Evolutionary conservation across 2,797 vertebrate genomes (phyloP), one percentile per base, ranked within the genome.

Genomic region (Tympanoctomys barrerae): DNA sequence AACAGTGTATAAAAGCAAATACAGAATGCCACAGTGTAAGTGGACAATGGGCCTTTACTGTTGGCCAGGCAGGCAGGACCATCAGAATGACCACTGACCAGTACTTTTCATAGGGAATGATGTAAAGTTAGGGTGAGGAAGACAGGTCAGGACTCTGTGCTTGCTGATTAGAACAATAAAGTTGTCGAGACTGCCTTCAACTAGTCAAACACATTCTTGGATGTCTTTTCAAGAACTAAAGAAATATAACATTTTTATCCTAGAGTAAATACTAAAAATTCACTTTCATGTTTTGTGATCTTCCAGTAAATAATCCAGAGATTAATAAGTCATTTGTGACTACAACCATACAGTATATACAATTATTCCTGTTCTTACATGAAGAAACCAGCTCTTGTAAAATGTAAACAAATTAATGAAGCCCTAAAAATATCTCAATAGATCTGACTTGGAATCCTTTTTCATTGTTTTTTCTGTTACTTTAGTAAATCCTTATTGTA

Each of bases 391-490:
- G 89, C 12, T 42, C 73, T 64, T 81, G 21, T 26, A 68, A 61
- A 49, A 61, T 87, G 49, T 91, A 79, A 59, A 83, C 71, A 66
- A 86, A 66, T 78, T 49, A 61, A 33, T 78, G n/a, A 77, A 61
- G 11, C 24, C 49, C 84, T 39, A 68, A 84, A 82, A 89, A 80
- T 80, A 7, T 7, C 9, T 36, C 10, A 42, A 31, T 61, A 92
- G 90, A 8, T 75, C 11, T 84, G 16, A 79, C 62, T 87, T 9
- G 7, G 59, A 36, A 28, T 85, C n/a, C 52, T 68, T 68, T 89
- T 80, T 54, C 8, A 49, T 66, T 83, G 49, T 71, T 93, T 95
- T 12, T 87, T 90, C 64, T 36, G 31, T 64, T 87, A 78, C 84
- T 92, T 7, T 8, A 54, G 5, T 79, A 80, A 94, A 49, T 36